Evolutionary conservation across 1,140 invertebrate species (phyloP).

Genomic region (Drosophila orena): DNA sequence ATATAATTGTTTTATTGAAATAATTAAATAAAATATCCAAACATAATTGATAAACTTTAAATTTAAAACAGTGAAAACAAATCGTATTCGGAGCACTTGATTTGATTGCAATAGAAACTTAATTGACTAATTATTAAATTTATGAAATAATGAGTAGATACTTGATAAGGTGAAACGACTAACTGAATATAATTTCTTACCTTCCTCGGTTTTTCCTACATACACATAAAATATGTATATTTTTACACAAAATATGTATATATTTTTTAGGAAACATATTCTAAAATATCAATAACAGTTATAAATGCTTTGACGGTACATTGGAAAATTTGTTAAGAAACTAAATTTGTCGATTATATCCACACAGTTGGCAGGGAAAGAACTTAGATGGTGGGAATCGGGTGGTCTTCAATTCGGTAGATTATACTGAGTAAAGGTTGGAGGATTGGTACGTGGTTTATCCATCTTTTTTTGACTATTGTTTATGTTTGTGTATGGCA

Average conservation of each 20-base stretch:
- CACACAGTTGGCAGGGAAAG: slow-evolving; percentile 35
- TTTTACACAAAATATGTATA: slow-evolving; percentile 3
- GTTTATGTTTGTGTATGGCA: slow-evolving; percentile 64
- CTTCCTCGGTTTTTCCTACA: slow-evolving; percentile 24
- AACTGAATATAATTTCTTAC: slow-evolving; percentile 45
- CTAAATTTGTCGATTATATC: slow-evolving; percentile 60
- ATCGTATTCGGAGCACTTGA: slow-evolving; percentile 48
- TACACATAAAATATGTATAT: slow-evolving; percentile 1
- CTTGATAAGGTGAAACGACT: slow-evolving; percentile 46
- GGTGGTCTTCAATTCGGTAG: slow-evolving; percentile 10
- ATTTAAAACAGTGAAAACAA: slow-evolving; percentile 70
- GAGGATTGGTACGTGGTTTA: not conserved
- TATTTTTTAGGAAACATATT: slow-evolving; percentile 50
- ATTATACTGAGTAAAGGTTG: slow-evolving; percentile 10
- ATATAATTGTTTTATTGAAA: slow-evolving; percentile 65
- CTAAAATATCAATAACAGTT: slow-evolving; percentile 76
- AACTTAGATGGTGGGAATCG: slow-evolving; percentile 1
- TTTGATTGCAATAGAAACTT: slow-evolving; percentile 51
- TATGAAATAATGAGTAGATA: slow-evolving; percentile 69
- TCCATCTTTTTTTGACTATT: slow-evolving; percentile 58
- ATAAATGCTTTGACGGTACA: slow-evolving; percentile 84
- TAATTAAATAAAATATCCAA: slow-evolving; percentile 73
- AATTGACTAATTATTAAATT: slow-evolving; percentile 45
- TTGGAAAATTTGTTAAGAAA: slow-evolving; percentile 75
- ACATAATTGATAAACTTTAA: slow-evolving; percentile 59